Percentiles rank a stretch among this genome's conserved stretches.
phyloP scores from a whole-genome alignment of 2,888 invertebrate genomes.

The Fabriciana adippe region DNA sequence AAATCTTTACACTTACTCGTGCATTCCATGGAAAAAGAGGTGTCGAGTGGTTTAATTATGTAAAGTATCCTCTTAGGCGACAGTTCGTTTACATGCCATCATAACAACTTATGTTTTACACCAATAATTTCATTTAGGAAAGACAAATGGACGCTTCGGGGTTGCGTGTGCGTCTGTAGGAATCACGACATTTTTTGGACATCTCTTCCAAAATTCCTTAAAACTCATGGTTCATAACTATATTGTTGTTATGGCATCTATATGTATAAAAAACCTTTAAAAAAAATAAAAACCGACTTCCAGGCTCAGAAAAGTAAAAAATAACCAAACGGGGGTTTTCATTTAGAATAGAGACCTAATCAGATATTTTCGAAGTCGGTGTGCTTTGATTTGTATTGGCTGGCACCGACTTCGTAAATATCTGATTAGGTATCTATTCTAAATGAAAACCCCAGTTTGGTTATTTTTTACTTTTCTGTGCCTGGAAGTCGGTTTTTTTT shows the following conservation, averaged over 20 bases:
- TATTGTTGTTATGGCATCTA: neutral
- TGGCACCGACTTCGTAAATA: too few species aligned
- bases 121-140: conserved; percentile 41
- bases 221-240: neutral
- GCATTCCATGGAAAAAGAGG: neutral
- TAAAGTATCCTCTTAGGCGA: conserved; percentile 41
- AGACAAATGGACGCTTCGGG: conserved; percentile 41
- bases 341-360: too few species aligned
- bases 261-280: too few species aligned
- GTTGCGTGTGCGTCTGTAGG: conserved; percentile 29
- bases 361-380: too few species aligned
- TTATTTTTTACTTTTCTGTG: too few species aligned
- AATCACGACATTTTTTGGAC: conserved; percentile 12
- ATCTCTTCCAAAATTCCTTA: conserved; percentile 14
- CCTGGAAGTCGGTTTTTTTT: too few species aligned
- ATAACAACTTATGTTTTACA: conserved; percentile 26
- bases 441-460: too few species aligned
- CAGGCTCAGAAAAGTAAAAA: too few species aligned
- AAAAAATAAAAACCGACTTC: too few species aligned
- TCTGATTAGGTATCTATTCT: too few species aligned
- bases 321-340: too few species aligned
- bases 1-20: neutral
- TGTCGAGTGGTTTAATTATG: conserved; percentile 34
- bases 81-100: conserved; percentile 19
- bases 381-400: too few species aligned